A percentile compares a stretch with the other conserved stretches of the same genome.
phyloP scores from a whole-genome alignment of 2,888 invertebrate genomes.

The Altica lythri region DNA sequence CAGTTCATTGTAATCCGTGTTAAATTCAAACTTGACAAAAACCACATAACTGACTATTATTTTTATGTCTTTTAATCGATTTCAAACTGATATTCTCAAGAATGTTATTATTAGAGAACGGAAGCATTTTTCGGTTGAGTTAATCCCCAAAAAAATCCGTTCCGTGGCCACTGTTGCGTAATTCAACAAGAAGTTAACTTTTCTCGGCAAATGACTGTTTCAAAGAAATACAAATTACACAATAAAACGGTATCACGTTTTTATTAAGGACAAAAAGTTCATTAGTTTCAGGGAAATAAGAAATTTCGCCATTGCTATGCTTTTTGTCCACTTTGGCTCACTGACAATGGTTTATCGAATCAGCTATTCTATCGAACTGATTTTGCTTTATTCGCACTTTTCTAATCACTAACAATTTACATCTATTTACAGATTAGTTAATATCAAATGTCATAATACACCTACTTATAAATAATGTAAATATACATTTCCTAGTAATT shows the following conservation, averaged over 20 bases:
- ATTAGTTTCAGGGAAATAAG: conserved; percentile 23
- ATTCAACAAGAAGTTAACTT: conserved; percentile 17
- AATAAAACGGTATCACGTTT: conserved; percentile 21
- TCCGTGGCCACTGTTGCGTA: conserved; percentile 33
- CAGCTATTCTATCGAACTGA: conserved; percentile 18
- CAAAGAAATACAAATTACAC: conserved; percentile 22
- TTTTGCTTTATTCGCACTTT: conserved; percentile 14
- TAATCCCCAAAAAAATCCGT: conserved; percentile 33
- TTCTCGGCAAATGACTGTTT: conserved; percentile 17
- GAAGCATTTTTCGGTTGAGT: conserved; percentile 38
- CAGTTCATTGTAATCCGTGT: conserved; percentile 32
- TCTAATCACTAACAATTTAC: no score
- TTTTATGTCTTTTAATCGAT: conserved; percentile 39
- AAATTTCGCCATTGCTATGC: conserved; percentile 21
- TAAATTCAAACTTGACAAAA: conserved; percentile 35
- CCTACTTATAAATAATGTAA: no score
- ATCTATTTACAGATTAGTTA: no score
- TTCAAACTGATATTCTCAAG: conserved; percentile 38
- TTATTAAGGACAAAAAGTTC: conserved; percentile 17
- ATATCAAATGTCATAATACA: no score
- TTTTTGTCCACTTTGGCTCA: conserved; percentile 5
- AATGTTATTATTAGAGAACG: conserved; percentile 39
- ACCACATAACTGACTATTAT: conserved; percentile 37
- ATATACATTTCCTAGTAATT: no score
- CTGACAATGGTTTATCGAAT: conserved; percentile 19